phyloP scores from a whole-genome alignment of 2,113 vertebrate species.

The Dicerorhinus sumatrensis region DNA sequence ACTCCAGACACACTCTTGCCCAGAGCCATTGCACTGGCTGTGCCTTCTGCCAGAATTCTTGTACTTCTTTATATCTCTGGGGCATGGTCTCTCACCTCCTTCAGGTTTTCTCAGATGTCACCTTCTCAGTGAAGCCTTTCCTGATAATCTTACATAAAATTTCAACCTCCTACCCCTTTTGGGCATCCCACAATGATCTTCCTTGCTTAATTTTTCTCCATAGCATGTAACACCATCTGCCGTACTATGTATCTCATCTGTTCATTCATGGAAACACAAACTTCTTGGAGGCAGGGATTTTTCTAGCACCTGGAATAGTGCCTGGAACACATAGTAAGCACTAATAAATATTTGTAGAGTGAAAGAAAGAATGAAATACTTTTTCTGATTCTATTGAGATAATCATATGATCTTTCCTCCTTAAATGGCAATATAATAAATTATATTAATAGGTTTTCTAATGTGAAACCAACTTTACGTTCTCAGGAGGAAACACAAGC shows the following conservation, averaged over 20 bases:
- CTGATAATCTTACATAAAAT: not conserved
- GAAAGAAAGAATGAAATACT: not conserved
- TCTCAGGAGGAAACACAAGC: not conserved
- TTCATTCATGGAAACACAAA: not conserved
- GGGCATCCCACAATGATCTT: not conserved
- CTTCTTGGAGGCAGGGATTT: not conserved
- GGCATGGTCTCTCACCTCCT: not conserved
- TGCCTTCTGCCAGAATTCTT: not conserved
- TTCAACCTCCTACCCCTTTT: not conserved
- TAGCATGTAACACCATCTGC: not conserved
- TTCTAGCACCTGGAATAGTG: not conserved
- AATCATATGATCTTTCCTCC: not conserved
- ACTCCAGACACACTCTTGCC: not conserved
- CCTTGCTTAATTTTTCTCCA: not conserved
- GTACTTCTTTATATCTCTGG: not conserved
- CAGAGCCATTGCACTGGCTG: not conserved
- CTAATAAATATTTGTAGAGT: not conserved
- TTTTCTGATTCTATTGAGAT: not conserved
- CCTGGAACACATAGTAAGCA: not conserved
- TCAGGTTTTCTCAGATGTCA: not conserved
- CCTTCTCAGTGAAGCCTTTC: not conserved
- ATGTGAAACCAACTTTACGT: not conserved
- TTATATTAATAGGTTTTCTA: not conserved
- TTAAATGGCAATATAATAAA: not conserved
- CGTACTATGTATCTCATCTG: not conserved